phyloP scores from a whole-genome alignment of 2,888 invertebrate genomes.

The Gasteruption jaculator region DNA sequence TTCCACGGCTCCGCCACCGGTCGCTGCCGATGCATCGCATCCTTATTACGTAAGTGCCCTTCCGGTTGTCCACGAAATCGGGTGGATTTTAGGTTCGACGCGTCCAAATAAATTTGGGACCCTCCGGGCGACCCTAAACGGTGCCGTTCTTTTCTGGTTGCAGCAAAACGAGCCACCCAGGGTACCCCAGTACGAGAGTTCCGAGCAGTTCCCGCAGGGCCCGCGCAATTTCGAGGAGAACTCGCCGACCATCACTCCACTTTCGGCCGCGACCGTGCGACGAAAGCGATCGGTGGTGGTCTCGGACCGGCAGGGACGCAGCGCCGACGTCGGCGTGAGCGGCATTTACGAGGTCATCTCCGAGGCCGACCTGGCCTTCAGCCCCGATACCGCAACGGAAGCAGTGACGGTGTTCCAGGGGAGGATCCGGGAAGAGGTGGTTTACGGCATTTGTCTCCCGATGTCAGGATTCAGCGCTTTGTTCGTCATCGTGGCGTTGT shows the following conservation, averaged over 20 bases:
- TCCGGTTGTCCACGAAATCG: no score
- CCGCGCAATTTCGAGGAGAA: conserved; percentile 64
- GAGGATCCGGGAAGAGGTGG: conserved; percentile 81
- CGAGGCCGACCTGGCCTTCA: conserved; percentile 86
- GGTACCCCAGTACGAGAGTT: conserved; percentile 56
- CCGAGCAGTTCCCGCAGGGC: conserved; percentile 71
- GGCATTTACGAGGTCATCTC: conserved; percentile 89
- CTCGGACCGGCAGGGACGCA: conserved; percentile 70
- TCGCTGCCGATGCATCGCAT: conserved; percentile 37
- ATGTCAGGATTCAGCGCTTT: conserved; percentile 84
- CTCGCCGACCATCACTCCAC: conserved; percentile 51
- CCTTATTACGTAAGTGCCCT: conserved; percentile 43
- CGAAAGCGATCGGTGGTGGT: conserved; percentile 64
- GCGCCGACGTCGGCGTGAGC: conserved; percentile 85
- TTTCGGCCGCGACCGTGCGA: conserved; percentile 45
- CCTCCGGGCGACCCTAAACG: no score
- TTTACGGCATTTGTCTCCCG: conserved; percentile 88
- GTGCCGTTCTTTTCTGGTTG: no score
- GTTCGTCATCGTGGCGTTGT: conserved; percentile 81
- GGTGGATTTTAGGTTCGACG: no score
- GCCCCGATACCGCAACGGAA: conserved; percentile 74
- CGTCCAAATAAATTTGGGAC: no score
- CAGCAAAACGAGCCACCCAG: conserved; percentile 50
- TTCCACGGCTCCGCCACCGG: conserved; percentile 29
- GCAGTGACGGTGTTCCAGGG: conserved; percentile 88